A percentile compares a stretch with the other conserved stretches of the same genome.
phyloP scores from a whole-genome alignment of 2,888 invertebrate species.

The Ochropacha duplaris region DNA sequence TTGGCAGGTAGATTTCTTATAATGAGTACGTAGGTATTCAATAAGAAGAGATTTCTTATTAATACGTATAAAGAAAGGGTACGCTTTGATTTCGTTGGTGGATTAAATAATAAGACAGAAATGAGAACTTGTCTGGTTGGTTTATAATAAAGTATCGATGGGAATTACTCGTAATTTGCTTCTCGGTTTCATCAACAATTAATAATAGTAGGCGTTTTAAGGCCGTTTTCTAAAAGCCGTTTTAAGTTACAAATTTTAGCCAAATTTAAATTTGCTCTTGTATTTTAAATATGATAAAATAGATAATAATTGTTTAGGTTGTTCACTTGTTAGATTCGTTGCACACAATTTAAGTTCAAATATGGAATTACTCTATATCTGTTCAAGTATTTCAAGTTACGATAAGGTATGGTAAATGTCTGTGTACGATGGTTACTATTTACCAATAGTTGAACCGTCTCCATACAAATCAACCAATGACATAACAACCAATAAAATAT shows the following conservation, averaged over 20 bases:
- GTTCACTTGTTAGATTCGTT: not conserved
- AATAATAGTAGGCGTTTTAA: not conserved
- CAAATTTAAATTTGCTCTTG: not conserved
- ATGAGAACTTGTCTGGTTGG: not conserved
- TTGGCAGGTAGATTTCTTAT: too few species aligned
- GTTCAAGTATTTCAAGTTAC: constrained; percentile 48
- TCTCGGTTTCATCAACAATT: not conserved
- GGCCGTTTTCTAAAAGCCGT: not conserved
- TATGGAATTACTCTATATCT: constrained; percentile 40
- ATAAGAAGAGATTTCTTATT: too few species aligned
- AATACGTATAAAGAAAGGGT: too few species aligned
- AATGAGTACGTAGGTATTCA: too few species aligned
- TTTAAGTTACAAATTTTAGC: not conserved
- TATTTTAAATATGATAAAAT: not conserved
- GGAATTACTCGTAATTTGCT: not conserved
- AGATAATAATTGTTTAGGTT: not conserved
- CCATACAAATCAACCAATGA: too few species aligned
- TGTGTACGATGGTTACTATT: constrained; percentile 28
- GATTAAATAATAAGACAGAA: not conserved
- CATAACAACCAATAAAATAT: too few species aligned
- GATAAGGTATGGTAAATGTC: not conserved
- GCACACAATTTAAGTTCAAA: constrained; percentile 13
- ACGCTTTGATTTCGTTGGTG: too few species aligned
- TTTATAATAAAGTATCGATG: not conserved
- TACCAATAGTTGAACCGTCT: too few species aligned